Evolutionary conservation across 64 coral and sea anemone genomes (phyloP), one percentile per base, ranked within the genome.

Genomic region (Porites lutea): DNA sequence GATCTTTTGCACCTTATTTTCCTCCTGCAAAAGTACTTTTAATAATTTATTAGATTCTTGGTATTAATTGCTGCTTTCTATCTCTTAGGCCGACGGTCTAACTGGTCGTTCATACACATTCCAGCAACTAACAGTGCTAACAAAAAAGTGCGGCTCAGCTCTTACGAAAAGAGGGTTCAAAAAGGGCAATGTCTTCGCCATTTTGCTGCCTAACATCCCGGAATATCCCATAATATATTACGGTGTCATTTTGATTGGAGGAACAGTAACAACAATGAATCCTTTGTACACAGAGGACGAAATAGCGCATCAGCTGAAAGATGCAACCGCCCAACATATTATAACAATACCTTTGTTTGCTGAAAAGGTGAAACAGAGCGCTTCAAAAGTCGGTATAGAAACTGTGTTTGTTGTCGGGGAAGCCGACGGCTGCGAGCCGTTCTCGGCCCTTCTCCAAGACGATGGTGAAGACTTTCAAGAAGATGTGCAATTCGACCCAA

Each of bases 391-490:
- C 18, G 88, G 76, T 0, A 62, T 96, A 12, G 71, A 96, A 20
- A 89, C 76, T 65, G 83, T 96, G 7, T 92, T 73, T 75, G 90
- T 96, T 12, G 70, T 96, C 75, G 94, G 94, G 19, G 84, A 86
- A 9, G 59, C 65, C 27, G 69, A 75, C 84, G 86, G 78, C 6
- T 95, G 89, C 72, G 75, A 87, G 76, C 79, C 94, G 43, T 69
- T 86, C 43, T 88, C 89, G 82, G 69, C 80, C 6, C 71, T 96
- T 12, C 83, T 96, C 27, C 50, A 48, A 73, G 84, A 92, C 20
- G 89, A 92, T 11, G 94, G 85, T 27, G 23, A 79, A 52, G 50
- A 70, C 43, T 91, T 95, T 82, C 93, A 89, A 9, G 48, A 72
- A 19, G 45, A 88, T 69, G 49, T 83, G 4, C 66, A 64, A 82